Base-by-base conservation (phyloP, 2,888 invertebrate genomes). In the Hyles lineata region DNA sequence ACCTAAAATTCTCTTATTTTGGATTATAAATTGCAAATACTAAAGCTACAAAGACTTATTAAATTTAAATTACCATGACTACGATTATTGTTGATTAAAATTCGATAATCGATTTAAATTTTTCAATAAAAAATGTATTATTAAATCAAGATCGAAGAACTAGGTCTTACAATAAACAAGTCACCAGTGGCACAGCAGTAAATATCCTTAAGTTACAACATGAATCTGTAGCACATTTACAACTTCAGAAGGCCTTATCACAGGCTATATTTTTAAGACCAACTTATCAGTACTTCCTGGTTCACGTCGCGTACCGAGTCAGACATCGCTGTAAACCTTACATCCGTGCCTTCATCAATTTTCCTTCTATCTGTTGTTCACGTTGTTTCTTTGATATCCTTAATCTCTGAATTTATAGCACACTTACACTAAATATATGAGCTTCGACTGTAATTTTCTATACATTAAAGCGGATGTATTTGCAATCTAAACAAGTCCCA, bases 321-420 rank as follows among this genome's bases (percentile, higher is more conserved):
- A 67, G 11, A 6, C 35, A 23, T 23, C 21, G 21, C n/a, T 25
- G 15, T 50, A n/a, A 55, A 7, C n/a, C 6, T n/a, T 50, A 67
- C 50, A 17, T 50, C 6, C 67, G 23, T 15, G 6, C 35, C 63
- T 63, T 67, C 67, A 67, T 67, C 67, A 50, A 43, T 67, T 55
- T 67, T 15, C 50, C 43, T 43, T 15, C 2, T 67, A 67, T 67
- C 67, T 67, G 63, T 35, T 35, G 35, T 15, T 23, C 67, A 15
- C 1, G 52, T 52, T 21, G 15, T 35, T 63, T 15, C n/a, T 35
- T 21, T 43, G 67, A 67, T 67, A 67, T 67, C 50, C 50, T 58
- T 55, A 73, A 70, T 70, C 17, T 61, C 23, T 4, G 50, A 7
- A 67, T 67, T 67, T 67, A 67, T 67, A 50, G 50, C 17, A 50